Percentiles rank a stretch among this genome's conserved stretches.
phyloP scores from a whole-genome alignment of 2,797 vertebrate species.

The Mastacembelus armatus region DNA sequence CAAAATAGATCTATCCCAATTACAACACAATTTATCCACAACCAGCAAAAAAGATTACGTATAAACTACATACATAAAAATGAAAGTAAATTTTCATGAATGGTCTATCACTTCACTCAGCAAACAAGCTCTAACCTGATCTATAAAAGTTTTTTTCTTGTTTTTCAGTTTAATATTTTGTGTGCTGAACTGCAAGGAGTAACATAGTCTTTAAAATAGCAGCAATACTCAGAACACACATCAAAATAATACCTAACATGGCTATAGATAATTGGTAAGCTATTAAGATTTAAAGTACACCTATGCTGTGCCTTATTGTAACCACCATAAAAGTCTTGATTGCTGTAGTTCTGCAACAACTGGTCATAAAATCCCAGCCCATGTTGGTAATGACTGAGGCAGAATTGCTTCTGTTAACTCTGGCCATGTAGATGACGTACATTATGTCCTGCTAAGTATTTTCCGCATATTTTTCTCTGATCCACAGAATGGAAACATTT shows the following conservation, averaged over 20 bases:
- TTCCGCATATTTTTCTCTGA: not conserved
- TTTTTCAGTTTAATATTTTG: too few species aligned
- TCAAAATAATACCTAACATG: not conserved
- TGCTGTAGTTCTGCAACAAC: constrained; percentile 37
- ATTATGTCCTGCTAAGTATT: not conserved
- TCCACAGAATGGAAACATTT: not conserved
- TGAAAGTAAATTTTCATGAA: too few species aligned
- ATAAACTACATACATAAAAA: too few species aligned
- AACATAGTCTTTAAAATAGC: too few species aligned
- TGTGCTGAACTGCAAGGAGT: too few species aligned
- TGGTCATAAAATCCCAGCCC: constrained; percentile 52
- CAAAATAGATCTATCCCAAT: too few species aligned
- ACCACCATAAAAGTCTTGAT: constrained; percentile 70
- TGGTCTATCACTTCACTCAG: too few species aligned
- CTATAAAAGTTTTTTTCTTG: too few species aligned
- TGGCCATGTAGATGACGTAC: not conserved
- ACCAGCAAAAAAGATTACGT: too few species aligned
- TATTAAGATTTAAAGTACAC: constrained; percentile 81
- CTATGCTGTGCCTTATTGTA: constrained; percentile 22
- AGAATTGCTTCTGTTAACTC: constrained; percentile 3
- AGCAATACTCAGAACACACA: too few species aligned
- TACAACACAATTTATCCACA: too few species aligned
- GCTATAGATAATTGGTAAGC: constrained; percentile 71
- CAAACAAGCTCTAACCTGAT: too few species aligned
- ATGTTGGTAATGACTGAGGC: constrained; percentile 8